These are phyloP conservation scores for Heterochromis multidens DNA, from an alignment of 2,113 vertebrate genomes.

Conservation along the genomic window DNA sequence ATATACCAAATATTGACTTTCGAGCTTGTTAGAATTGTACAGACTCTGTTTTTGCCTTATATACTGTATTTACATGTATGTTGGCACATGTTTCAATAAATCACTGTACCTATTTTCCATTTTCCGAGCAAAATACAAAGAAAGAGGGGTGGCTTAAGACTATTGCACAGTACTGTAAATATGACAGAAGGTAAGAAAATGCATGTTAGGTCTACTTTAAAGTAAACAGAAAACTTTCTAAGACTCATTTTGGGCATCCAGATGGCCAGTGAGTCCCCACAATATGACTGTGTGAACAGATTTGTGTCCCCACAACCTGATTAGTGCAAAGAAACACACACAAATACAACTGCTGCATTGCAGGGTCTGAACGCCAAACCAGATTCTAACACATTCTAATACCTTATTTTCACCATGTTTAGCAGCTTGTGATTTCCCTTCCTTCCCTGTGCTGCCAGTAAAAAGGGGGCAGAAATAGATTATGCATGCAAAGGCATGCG, in stretches of 20 bases:
- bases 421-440: constrained; percentile 38
- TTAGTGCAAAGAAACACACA: not conserved
- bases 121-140: not conserved
- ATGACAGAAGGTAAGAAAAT: not conserved
- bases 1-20: not conserved
- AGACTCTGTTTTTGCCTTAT: not conserved
- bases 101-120: not conserved
- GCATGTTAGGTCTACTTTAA: not conserved
- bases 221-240: not conserved
- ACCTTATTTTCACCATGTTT: constrained; percentile 26
- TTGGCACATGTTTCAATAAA: not conserved
- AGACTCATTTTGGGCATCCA: not conserved
- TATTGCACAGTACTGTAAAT: not conserved
- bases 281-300: not conserved
- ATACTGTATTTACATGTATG: not conserved
- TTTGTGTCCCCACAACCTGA: not conserved
- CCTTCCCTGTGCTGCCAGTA: constrained; percentile 13
- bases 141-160: not conserved
- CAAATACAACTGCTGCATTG: not conserved
- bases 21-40: not conserved
- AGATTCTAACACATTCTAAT: not conserved
- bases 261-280: not conserved
- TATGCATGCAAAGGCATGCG: constrained; percentile 31
- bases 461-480: constrained; percentile 31
- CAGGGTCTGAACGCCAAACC: not conserved